A percentile compares a stretch with the other conserved stretches of the same genome.
phyloP scores from a whole-genome alignment of 1,140 invertebrate genomes.

The Drosophila fuyamai region DNA sequence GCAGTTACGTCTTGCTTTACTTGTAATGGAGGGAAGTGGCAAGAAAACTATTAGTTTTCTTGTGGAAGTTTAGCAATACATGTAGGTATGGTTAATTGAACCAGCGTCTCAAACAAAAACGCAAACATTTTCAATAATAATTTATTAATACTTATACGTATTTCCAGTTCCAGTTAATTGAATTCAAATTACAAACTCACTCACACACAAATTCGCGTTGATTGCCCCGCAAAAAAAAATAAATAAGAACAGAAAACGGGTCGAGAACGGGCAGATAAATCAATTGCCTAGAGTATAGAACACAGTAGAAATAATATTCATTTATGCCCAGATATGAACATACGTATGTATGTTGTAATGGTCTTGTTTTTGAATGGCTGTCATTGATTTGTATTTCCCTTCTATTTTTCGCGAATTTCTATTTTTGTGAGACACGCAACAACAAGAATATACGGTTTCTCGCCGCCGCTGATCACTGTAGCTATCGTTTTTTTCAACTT shows the following conservation, averaged over 20 bases:
- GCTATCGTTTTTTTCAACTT: conserved; percentile 1
- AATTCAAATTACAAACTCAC: conserved; percentile 53
- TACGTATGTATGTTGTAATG: conserved; percentile 41
- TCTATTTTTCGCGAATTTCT: conserved; percentile 48
- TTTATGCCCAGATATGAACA: conserved; percentile 39
- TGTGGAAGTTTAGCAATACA: background rate
- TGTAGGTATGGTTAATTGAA: background rate
- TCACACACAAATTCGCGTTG: conserved; percentile 21
- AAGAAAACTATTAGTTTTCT: conserved; percentile 8
- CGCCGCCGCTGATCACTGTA: conserved; percentile 6
- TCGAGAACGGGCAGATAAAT: conserved; percentile 46
- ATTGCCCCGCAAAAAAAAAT: conserved; percentile 48
- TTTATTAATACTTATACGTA: conserved; percentile 48
- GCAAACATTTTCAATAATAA: conserved; percentile 31
- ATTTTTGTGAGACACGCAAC: conserved; percentile 46
- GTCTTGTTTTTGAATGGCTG: conserved; percentile 39
- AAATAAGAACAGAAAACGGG: conserved; percentile 28
- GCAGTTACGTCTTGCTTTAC: conserved; percentile 26
- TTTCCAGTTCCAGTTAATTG: conserved; percentile 39
- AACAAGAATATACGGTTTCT: background rate
- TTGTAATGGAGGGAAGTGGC: conserved; percentile 24
- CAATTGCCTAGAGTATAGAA: conserved; percentile 29
- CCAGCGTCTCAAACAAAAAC: conserved; percentile 9
- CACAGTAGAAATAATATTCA: conserved; percentile 31
- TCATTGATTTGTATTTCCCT: conserved; percentile 66